A percentile compares a stretch with the other conserved stretches of the same genome.
Conservation (phyloP, 1,140 invertebrate species). For the Araneus ventricosus region DNA sequence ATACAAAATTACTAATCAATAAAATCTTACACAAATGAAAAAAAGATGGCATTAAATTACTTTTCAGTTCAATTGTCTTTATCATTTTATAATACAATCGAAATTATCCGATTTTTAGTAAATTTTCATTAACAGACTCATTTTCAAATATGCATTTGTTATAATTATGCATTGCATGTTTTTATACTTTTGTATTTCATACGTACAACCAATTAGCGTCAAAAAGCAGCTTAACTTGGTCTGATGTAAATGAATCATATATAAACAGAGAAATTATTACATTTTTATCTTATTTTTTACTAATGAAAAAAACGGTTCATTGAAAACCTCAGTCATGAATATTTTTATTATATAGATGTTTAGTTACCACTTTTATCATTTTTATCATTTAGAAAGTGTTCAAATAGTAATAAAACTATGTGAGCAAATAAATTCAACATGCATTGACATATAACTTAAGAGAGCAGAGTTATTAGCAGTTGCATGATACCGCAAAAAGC, state of each 20-base stretch:
- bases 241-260: not conserved
- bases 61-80: not conserved
- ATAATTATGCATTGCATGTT: not conserved
- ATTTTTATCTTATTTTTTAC: not conserved
- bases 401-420: not conserved
- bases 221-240: constrained; percentile 13
- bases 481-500: not conserved
- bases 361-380: constrained; percentile 7
- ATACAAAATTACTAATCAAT: too few species aligned
- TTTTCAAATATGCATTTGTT: too few species aligned
- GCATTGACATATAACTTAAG: not conserved
- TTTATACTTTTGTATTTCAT: not conserved
- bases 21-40: too few species aligned
- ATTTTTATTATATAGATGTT: constrained; percentile 9
- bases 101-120: too few species aligned
- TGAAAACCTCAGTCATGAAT: constrained; percentile 1
- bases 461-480: not conserved
- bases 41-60: not conserved
- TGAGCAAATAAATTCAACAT: not conserved
- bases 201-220: not conserved
- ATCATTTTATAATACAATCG: too few species aligned
- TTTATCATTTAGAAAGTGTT: constrained; percentile 12
- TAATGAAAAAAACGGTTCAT: not conserved
- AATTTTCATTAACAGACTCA: too few species aligned
- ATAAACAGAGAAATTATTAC: constrained; percentile 4